phyloP scores from a whole-genome alignment of 2,888 invertebrate genomes.

The Mesochorus sp. region DNA sequence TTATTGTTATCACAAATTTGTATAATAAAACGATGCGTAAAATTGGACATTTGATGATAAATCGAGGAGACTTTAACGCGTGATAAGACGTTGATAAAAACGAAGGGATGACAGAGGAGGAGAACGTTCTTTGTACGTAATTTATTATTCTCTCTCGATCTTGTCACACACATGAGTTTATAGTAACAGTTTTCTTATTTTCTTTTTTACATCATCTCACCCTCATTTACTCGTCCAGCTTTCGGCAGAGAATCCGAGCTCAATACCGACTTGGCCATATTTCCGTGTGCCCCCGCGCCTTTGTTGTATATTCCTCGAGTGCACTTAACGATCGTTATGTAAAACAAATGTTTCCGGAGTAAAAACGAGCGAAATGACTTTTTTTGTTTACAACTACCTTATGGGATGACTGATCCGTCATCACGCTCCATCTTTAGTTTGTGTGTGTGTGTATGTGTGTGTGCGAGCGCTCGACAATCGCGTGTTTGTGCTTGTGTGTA shows the following conservation, averaged over 20 bases:
- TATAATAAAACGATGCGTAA: too few relatives aligned
- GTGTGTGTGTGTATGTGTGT: slow-evolving; percentile 12
- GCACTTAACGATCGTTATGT: background rate
- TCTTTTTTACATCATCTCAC: slow-evolving; percentile 77
- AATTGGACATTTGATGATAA: too few relatives aligned
- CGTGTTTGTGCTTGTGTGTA: too few relatives aligned
- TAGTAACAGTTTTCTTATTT: too few relatives aligned
- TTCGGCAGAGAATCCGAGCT: slow-evolving; percentile 85
- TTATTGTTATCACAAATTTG: slow-evolving; percentile 4
- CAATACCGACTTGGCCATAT: slow-evolving; percentile 79
- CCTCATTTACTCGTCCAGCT: slow-evolving; percentile 87
- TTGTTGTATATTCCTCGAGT: background rate
- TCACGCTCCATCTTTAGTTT: slow-evolving; percentile 74
- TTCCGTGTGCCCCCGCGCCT: too few relatives aligned
- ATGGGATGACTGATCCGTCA: slow-evolving; percentile 66
- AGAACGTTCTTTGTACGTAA: slow-evolving; percentile 20
- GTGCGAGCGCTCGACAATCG: slow-evolving; percentile 13
- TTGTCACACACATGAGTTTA: too few relatives aligned
- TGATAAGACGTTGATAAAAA: slow-evolving; percentile 26
- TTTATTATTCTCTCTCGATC: too few relatives aligned
- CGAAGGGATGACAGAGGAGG: slow-evolving; percentile 14
- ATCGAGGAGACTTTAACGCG: slow-evolving; percentile 32
- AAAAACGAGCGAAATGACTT: background rate
- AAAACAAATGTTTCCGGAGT: background rate
- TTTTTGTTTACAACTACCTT: slow-evolving; percentile 73